phyloP scores from a whole-genome alignment of 2,113 vertebrate genomes.

The Ceyx cyanopectus region DNA sequence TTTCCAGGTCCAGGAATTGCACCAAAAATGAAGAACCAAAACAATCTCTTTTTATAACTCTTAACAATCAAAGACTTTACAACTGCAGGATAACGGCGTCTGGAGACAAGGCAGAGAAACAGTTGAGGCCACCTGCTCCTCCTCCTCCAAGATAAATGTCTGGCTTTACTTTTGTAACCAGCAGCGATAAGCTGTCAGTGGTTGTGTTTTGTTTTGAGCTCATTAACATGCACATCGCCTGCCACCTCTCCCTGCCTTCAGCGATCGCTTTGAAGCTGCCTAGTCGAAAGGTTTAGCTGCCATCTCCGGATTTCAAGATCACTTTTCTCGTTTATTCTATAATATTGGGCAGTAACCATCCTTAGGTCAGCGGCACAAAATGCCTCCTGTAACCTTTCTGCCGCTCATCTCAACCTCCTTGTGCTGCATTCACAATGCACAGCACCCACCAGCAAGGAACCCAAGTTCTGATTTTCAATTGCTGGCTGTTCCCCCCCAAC shows the following conservation, averaged over 20 bases:
- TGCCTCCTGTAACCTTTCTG: background rate
- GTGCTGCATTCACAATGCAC: fast-evolving
- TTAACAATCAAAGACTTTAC: background rate
- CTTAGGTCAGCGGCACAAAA: background rate
- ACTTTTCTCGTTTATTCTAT: background rate
- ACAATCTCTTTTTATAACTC: background rate
- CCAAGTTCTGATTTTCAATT: background rate
- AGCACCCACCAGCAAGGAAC: background rate
- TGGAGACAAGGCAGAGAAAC: background rate
- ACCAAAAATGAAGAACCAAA: background rate
- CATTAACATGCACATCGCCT: background rate
- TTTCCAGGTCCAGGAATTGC: background rate
- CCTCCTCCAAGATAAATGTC: background rate
- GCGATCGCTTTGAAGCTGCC: background rate
- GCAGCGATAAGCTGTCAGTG: background rate
- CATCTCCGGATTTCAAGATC: background rate
- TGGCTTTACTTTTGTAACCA: background rate
- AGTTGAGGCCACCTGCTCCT: background rate
- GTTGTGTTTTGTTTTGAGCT: background rate
- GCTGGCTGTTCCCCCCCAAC: background rate
- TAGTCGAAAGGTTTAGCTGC: background rate
- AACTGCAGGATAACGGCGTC: background rate
- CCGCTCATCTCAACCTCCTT: background rate
- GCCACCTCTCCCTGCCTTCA: background rate
- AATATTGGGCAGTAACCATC: background rate